phyloP scores from a whole-genome alignment of 2,113 vertebrate species.

The Neogobius melanostomus region DNA sequence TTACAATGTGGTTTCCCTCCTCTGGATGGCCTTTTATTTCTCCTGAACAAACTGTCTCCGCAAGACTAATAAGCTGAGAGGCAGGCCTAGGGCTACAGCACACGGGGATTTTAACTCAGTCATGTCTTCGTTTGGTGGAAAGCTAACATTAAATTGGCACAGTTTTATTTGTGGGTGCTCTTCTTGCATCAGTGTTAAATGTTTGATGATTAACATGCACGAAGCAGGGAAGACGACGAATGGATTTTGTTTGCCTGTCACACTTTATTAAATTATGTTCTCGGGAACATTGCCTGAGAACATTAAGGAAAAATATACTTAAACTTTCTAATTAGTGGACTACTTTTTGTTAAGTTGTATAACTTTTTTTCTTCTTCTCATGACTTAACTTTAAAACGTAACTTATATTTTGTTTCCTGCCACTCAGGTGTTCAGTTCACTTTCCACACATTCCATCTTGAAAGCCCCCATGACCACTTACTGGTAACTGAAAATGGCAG shows the following conservation, averaged over 20 bases:
- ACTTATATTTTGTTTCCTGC: neutral
- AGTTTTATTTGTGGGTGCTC: slow-evolving; percentile 33
- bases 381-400: neutral
- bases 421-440: slow-evolving; percentile 91
- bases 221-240: slow-evolving; percentile 4
- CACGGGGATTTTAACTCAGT: slow-evolving; percentile 37
- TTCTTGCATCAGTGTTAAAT: slow-evolving; percentile 6
- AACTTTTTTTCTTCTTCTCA: too few species aligned
- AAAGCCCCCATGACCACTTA: slow-evolving; percentile 94
- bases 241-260: slow-evolving; percentile 9
- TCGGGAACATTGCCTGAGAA: slow-evolving; percentile 9
- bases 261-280: neutral
- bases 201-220: slow-evolving; percentile 23
- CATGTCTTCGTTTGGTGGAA: slow-evolving; percentile 41
- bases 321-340: neutral
- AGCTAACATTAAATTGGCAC: slow-evolving; percentile 28
- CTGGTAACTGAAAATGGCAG: slow-evolving; percentile 93
- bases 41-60: slow-evolving; percentile 41
- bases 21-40: slow-evolving; percentile 50
- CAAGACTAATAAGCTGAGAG: slow-evolving; percentile 41
- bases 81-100: slow-evolving; percentile 40
- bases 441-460: slow-evolving; percentile 96
- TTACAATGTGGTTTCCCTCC: slow-evolving; percentile 43
- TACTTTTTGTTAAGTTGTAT: too few species aligned
- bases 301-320: neutral